Evolutionary conservation across 2,113 vertebrate species (phyloP).

Genomic region (Chunga burmeisteri): DNA sequence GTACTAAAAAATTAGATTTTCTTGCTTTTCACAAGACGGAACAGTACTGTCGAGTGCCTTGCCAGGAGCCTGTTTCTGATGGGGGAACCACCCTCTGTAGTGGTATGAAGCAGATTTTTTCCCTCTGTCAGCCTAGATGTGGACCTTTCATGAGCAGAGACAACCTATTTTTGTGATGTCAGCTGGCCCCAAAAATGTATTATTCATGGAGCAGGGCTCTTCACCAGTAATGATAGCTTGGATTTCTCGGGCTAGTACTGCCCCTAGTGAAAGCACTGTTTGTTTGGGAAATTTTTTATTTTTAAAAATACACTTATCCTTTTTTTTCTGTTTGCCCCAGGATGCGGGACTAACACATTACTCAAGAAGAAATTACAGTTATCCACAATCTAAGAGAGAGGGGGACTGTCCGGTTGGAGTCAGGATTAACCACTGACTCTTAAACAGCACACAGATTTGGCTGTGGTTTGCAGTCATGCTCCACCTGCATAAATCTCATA

Average conservation of each 20-base stretch:
- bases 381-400: background rate
- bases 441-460: background rate
- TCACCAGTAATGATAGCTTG: conserved; percentile 56
- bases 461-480: background rate
- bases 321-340: conserved; percentile 29
- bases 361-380: background rate
- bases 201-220: conserved; percentile 52
- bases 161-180: conserved; percentile 53
- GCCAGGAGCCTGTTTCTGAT: background rate
- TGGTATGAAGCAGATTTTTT: background rate
- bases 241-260: conserved; percentile 39
- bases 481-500: background rate
- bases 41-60: background rate
- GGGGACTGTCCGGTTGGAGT: background rate
- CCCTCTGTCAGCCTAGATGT: conserved; percentile 36
- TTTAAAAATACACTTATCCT: conserved; percentile 34
- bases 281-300: background rate
- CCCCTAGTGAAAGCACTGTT: conserved; percentile 29
- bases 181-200: conserved; percentile 51
- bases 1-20: background rate
- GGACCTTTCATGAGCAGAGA: conserved; percentile 41
- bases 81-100: background rate
- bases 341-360: conserved; percentile 32
- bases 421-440: background rate
- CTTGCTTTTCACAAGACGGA: background rate